Evolutionary conservation across 2,888 invertebrate genomes (phyloP).

Genomic region (Rhaphigaster nebulosa): DNA sequence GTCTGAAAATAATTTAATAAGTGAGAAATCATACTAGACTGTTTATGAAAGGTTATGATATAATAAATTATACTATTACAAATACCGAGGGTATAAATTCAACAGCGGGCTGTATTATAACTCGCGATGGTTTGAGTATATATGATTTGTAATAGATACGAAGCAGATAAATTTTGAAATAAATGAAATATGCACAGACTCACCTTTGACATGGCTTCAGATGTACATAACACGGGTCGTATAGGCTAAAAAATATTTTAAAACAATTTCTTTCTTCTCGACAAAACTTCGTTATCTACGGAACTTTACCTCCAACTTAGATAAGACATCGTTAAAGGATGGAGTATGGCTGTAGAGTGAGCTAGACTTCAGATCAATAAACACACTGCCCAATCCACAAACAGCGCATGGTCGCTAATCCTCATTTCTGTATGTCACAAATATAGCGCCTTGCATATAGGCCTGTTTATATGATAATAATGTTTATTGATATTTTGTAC

Average conservation of each 20-base stretch:
- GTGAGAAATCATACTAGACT: background rate
- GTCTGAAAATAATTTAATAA: background rate
- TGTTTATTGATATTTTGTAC: background rate
- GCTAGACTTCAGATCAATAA: background rate
- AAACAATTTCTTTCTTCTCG: background rate
- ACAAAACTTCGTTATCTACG: background rate
- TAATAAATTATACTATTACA: background rate
- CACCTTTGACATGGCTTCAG: slow-evolving; percentile 34
- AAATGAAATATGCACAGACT: background rate
- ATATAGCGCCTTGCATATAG: background rate
- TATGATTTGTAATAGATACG: background rate
- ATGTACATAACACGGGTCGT: slow-evolving; percentile 5
- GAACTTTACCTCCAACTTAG: background rate
- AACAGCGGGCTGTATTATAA: background rate
- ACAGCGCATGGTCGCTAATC: slow-evolving; percentile 30
- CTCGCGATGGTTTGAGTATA: background rate
- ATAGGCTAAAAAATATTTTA: background rate
- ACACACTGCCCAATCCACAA: background rate
- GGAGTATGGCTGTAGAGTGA: slow-evolving; percentile 21
- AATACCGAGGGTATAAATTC: background rate
- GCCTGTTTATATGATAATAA: background rate
- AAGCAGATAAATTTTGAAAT: background rate
- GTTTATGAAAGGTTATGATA: slow-evolving; percentile 14
- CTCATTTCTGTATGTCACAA: background rate
- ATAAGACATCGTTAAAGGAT: background rate